These are phyloP conservation scores for Alcedo quadribrachys DNA, from an alignment of 2,797 vertebrate genomes.

Conservation along the genomic window DNA sequence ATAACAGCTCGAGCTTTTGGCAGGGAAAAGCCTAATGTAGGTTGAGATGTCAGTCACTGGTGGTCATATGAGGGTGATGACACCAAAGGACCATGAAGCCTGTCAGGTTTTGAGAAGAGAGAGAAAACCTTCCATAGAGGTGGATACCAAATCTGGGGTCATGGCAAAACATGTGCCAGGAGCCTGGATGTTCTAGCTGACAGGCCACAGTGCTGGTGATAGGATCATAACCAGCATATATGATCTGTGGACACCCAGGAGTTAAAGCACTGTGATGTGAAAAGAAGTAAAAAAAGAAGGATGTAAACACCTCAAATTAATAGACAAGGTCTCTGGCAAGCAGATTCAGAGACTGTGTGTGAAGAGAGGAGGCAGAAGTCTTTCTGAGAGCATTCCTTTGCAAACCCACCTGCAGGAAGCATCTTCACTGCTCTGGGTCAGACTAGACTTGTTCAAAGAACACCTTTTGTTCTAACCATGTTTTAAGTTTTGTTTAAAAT, in stretches of 20 bases:
- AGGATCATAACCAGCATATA: accelerated
- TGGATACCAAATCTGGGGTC: background rate
- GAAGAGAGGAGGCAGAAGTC: background rate
- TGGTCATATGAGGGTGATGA: background rate
- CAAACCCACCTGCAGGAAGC: conserved; percentile 4
- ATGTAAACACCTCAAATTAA: background rate
- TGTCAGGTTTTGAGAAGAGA: background rate
- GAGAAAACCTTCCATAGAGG: background rate
- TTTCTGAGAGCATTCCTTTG: background rate
- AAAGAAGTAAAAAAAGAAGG: background rate
- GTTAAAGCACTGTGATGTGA: background rate
- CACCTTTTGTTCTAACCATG: conserved; percentile 30
- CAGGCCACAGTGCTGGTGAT: accelerated
- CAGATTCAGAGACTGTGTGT: background rate
- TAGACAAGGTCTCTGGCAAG: background rate
- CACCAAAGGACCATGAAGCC: background rate
- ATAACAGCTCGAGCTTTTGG: background rate
- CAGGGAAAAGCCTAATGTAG: background rate
- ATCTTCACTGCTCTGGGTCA: background rate
- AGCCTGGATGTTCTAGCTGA: background rate
- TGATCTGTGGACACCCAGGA: background rate
- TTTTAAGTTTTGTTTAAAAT: conserved; percentile 47
- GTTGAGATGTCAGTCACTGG: background rate
- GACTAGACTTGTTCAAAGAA: conserved; percentile 30
- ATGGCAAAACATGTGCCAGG: background rate